Evolutionary conservation across 1,140 invertebrate genomes (phyloP).

Genomic region (Lethocerus indicus): DNA sequence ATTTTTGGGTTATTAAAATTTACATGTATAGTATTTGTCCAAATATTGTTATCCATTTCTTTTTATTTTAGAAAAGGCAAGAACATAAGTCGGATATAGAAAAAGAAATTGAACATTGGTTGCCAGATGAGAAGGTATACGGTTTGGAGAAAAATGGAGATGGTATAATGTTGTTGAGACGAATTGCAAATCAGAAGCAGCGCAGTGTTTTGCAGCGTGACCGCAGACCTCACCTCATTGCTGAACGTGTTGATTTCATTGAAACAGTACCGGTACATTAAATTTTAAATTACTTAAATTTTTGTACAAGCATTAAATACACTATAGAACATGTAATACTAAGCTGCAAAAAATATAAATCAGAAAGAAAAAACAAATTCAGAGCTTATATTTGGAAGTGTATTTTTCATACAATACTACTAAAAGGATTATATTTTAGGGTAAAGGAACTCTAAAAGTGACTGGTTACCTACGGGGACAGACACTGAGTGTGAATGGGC

Average conservation of each 20-base stretch:
- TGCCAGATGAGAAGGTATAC: constrained; percentile 69
- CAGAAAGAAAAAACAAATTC: neutral
- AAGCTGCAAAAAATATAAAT: constrained; percentile 3
- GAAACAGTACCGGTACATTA: constrained; percentile 27
- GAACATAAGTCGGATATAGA: constrained; percentile 56
- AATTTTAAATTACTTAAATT: neutral
- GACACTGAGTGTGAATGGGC: constrained; percentile 65
- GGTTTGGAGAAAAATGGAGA: constrained; percentile 56
- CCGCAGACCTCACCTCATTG: constrained; percentile 60
- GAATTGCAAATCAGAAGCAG: constrained; percentile 67
- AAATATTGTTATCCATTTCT: neutral
- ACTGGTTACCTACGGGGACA: constrained; percentile 72
- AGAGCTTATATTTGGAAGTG: constrained; percentile 5
- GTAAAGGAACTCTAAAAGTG: constrained; percentile 56
- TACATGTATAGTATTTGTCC: neutral
- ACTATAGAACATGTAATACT: neutral
- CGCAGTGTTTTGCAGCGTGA: constrained; percentile 53
- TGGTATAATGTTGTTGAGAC: constrained; percentile 58
- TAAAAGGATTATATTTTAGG: constrained; percentile 16
- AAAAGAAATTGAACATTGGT: constrained; percentile 55
- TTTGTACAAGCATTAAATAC: neutral
- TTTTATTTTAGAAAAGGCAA: constrained; percentile 37
- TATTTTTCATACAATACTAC: neutral
- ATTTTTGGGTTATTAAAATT: neutral
- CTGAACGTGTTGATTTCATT: constrained; percentile 57